Evolutionary conservation across 2,113 vertebrate genomes (phyloP), one percentile per base, ranked within the genome.

Genomic region (Rhadina sibilatrix): DNA sequence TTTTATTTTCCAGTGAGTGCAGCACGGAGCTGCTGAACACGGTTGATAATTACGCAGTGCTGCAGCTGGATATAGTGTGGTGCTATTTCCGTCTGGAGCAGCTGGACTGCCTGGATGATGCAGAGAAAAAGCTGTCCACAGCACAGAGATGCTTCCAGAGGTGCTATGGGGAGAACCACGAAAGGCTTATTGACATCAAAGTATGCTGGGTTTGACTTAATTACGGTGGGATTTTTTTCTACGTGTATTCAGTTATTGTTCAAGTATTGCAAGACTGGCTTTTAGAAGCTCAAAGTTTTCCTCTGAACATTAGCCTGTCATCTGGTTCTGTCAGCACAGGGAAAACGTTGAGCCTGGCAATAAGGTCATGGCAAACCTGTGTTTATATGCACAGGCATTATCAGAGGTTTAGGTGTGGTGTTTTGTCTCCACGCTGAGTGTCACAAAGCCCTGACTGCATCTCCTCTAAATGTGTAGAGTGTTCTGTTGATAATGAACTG

Each of bases 11-110:
- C 96, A 99, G 99, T 22, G 97, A 98, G 83, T 99, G 99, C 12
- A 97, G 98, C 95, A 97, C 97, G 0, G 96, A 98, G 3, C 98
- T 99, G 88, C 98, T 99, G 91, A 93, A 96, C 49, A 98, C 98
- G 0, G 99, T 99, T 50, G 99, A 99, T 61, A 99, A 99, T 96
- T 99, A 98, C 0, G 99, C 99, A 1, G 99, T 99, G 6, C 98
- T 99, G 71, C 99, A 99, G 97, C 98, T 99, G 98, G 99, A 99
- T 77, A 98, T 99, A 1, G 99, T 99, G 84, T 99, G 99, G 99
- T 99, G 99, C 44, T 99, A 99, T 95, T 98, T 98, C 37, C 98
- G 98, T 7, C 93, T 99, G 96, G 98, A 98, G 53, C 98, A 99
- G 6, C 97, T 99, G 80, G 96, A 98, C 22, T 99, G 98, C 81